Evolutionary conservation across 2,113 vertebrate genomes (phyloP).

Genomic region (Syrmaticus mikado): DNA sequence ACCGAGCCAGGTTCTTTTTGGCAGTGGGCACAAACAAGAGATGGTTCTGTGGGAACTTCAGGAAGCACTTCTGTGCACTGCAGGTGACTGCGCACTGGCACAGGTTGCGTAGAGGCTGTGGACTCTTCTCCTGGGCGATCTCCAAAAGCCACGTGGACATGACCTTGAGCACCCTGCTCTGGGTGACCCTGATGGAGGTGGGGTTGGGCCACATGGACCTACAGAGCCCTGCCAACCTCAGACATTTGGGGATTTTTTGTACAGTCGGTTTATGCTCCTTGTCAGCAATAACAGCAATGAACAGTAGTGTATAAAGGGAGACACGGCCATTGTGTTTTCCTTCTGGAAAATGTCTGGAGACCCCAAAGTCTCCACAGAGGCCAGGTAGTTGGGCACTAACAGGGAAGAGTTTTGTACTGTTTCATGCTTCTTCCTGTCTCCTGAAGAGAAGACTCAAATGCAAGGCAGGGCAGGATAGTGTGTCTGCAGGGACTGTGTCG

Average conservation of each 20-base stretch:
- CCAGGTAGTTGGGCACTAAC: fast-evolving
- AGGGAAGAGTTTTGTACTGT: neutral
- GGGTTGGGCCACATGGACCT: neutral
- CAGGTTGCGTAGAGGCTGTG: neutral
- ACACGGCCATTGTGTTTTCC: fast-evolving
- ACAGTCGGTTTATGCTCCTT: neutral
- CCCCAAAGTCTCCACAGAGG: fast-evolving
- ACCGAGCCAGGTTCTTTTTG: neutral
- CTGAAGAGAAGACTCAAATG: neutral
- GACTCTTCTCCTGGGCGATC: neutral
- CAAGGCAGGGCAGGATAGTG: fast-evolving
- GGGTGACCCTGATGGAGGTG: neutral
- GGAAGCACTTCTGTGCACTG: neutral
- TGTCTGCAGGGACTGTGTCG: neutral
- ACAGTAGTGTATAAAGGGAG: neutral
- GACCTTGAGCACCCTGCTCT: neutral
- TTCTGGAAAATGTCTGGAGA: neutral
- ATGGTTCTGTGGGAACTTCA: neutral
- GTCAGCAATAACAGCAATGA: neutral
- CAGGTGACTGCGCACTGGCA: neutral
- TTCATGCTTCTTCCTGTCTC: neutral
- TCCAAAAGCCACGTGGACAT: neutral
- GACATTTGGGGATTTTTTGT: neutral
- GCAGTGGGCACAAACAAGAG: neutral
- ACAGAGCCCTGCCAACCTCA: neutral